A percentile compares a stretch with the other conserved stretches of the same genome.
Conservation (phyloP, 2,888 invertebrate species). For the Micoletzkya japonica region DNA sequence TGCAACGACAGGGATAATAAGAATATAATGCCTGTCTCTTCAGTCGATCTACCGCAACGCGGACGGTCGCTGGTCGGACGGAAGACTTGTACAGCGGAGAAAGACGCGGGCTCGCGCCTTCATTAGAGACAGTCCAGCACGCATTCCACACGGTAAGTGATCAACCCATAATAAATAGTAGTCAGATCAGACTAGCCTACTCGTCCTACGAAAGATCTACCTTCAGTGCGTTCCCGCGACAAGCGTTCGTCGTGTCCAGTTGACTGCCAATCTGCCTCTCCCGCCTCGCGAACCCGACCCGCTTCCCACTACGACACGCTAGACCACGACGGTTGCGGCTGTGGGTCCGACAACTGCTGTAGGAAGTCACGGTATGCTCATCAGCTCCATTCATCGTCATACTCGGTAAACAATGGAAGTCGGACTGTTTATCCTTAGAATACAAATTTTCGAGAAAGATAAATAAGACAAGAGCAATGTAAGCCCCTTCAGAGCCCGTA, state of each 20-base stretch:
- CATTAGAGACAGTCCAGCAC: conserved; percentile 38
- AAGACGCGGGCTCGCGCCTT: conserved; percentile 26
- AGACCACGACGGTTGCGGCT: conserved; percentile 24
- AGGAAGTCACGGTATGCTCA: conserved; percentile 11
- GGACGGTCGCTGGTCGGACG: conserved; percentile 56
- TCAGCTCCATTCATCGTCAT: not conserved
- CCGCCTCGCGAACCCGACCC: not conserved
- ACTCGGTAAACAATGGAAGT: not conserved
- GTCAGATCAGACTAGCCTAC: too few species aligned
- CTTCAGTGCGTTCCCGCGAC: not conserved
- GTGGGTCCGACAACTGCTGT: conserved; percentile 28
- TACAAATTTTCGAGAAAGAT: not conserved
- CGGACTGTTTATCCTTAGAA: not conserved
- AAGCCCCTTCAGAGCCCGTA: conserved; percentile 23
- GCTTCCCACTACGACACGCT: conserved; percentile 26
- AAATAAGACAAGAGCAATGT: not conserved
- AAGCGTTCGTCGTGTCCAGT: conserved; percentile 20
- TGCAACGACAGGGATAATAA: not conserved
- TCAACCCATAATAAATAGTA: too few species aligned
- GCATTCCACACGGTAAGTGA: conserved; percentile 42
- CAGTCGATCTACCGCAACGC: conserved; percentile 50
- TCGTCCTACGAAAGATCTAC: too few species aligned
- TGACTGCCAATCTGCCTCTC: not conserved
- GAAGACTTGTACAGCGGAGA: conserved; percentile 39
- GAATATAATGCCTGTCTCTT: conserved; percentile 1